Evolutionary conservation across 1,140 invertebrate species (phyloP).

Genomic region (Teleopsis dalmanni): DNA sequence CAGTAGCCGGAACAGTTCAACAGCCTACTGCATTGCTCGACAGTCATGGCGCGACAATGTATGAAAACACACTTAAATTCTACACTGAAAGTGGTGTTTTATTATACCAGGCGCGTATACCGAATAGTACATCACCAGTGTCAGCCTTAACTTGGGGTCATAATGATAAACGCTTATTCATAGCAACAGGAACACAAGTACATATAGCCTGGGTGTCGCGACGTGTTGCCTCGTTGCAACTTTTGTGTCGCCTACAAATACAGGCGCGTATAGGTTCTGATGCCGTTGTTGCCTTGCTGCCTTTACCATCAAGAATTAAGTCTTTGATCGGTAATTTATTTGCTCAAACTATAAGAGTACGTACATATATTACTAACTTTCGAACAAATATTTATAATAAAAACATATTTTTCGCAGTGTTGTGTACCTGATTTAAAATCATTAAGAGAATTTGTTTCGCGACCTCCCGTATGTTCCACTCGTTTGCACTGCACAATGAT

Average conservation of each 20-base stretch:
- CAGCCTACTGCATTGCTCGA: conserved; percentile 29
- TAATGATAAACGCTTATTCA: conserved; percentile 88
- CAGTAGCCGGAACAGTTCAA: conserved; percentile 72
- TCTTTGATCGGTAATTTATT: conserved; percentile 81
- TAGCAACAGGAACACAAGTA: conserved; percentile 80
- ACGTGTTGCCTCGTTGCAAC: conserved; percentile 79
- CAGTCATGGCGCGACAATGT: conserved; percentile 34
- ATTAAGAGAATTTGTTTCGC: conserved; percentile 86
- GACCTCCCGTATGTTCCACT: conserved; percentile 74
- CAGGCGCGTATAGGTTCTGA: conserved; percentile 56
- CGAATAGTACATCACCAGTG: conserved; percentile 62
- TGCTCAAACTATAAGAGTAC: conserved; percentile 89
- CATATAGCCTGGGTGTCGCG: conserved; percentile 91
- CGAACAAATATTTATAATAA: not conserved
- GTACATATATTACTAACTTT: conserved; percentile 19
- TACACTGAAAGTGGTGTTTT: conserved; percentile 68
- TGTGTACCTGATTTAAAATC: conserved; percentile 84
- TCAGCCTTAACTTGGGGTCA: conserved; percentile 96
- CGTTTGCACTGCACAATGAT: conserved; percentile 95
- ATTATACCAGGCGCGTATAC: conserved; percentile 67
- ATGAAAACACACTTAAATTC: conserved; percentile 56
- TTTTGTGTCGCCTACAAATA: conserved; percentile 71
- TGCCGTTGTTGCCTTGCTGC: conserved; percentile 59
- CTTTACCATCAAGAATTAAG: conserved; percentile 76
- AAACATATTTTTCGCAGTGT: conserved; percentile 54